A percentile compares a stretch with the other conserved stretches of the same genome.
These are phyloP conservation scores for Colletes gigas DNA, from an alignment of 1,140 invertebrate species.

Conservation along the genomic window DNA sequence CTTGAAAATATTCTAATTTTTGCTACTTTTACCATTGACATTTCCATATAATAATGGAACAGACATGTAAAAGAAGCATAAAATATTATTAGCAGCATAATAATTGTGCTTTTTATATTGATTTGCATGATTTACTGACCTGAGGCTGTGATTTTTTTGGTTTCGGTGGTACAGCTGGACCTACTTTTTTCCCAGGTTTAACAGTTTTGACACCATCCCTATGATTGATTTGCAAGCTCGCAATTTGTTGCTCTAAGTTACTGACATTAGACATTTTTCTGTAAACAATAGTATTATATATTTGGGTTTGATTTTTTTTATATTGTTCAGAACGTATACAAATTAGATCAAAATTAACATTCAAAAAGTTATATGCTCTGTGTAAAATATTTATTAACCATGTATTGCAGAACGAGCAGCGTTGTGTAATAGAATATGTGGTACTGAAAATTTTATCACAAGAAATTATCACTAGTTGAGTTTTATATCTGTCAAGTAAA, in stretches of 20 bases:
- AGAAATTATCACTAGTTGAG: slow-evolving; percentile 26
- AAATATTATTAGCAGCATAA: slow-evolving; percentile 43
- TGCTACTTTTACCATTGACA: slow-evolving; percentile 48
- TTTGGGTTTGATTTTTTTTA: background rate
- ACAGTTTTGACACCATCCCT: slow-evolving; percentile 65
- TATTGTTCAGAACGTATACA: background rate
- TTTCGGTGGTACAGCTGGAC: slow-evolving; percentile 90
- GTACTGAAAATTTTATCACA: background rate
- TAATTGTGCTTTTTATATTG: background rate
- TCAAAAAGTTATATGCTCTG: background rate
- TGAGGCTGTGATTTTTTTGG: slow-evolving; percentile 88
- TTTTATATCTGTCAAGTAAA: slow-evolving; percentile 20
- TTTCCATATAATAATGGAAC: slow-evolving; percentile 38
- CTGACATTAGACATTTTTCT: slow-evolving; percentile 73
- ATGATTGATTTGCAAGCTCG: slow-evolving; percentile 77
- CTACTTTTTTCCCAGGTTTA: slow-evolving; percentile 84
- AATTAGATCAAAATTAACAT: background rate
- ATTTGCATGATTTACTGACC: slow-evolving; percentile 80
- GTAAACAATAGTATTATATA: slow-evolving; percentile 12
- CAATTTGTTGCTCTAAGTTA: slow-evolving; percentile 80
- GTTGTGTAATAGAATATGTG: background rate
- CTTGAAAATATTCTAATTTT: background rate
- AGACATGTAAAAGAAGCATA: slow-evolving; percentile 23
- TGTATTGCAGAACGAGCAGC: background rate
- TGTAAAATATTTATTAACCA: background rate